Evolutionary conservation across 2,797 vertebrate genomes (phyloP).

Genomic region (Enteromius thamalakanensis): DNA sequence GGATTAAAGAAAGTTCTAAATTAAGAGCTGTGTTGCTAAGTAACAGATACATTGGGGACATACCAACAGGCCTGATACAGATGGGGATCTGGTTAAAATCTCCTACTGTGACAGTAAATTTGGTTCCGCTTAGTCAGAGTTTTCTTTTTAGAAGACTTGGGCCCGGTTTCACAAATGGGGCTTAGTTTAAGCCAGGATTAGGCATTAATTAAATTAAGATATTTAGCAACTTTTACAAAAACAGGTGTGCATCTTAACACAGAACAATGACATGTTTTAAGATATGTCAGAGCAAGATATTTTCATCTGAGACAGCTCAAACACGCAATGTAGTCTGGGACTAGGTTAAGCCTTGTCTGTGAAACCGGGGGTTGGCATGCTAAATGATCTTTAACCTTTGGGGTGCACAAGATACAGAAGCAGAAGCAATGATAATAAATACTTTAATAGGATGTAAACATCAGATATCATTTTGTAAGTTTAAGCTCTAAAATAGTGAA

Average conservation of each 20-base stretch:
- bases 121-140: slow-evolving; percentile 20
- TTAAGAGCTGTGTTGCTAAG: slow-evolving; percentile 78
- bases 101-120: slow-evolving; percentile 25
- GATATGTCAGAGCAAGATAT: too few relatives aligned
- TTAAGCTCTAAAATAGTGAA: slow-evolving; percentile 10
- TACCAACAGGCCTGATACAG: slow-evolving; percentile 45
- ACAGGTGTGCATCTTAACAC: too few relatives aligned
- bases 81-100: slow-evolving; percentile 35
- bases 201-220: too few relatives aligned
- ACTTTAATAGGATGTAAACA: slow-evolving; percentile 46
- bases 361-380: neutral
- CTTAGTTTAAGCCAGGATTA: too few relatives aligned
- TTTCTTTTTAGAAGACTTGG: slow-evolving; percentile 12
- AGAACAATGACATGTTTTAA: too few relatives aligned
- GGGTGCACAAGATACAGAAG: neutral
- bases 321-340: too few relatives aligned
- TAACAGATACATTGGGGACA: slow-evolving; percentile 63
- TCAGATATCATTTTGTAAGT: slow-evolving; percentile 17
- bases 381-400: slow-evolving; percentile 2
- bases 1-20: slow-evolving; percentile 72
- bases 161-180: too few relatives aligned
- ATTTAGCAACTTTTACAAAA: too few relatives aligned
- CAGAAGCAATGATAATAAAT: slow-evolving; percentile 2
- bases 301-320: too few relatives aligned
- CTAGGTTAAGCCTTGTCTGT: too few relatives aligned